phyloP scores from a whole-genome alignment of 1,140 invertebrate genomes.

The Trichonephila clavipes region DNA sequence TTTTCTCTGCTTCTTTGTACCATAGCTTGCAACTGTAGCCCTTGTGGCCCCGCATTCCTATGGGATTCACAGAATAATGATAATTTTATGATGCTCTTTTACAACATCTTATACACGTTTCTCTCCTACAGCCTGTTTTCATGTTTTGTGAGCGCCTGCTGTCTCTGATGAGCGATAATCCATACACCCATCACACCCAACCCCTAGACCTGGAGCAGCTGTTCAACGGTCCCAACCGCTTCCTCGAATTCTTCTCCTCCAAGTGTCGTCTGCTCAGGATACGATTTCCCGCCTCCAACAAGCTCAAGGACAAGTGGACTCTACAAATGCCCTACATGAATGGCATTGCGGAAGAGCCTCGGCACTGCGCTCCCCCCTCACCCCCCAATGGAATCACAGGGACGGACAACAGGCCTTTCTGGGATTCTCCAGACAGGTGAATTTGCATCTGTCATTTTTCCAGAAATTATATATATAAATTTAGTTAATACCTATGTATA shows the following conservation, averaged over 20 bases:
- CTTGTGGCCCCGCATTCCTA: no score
- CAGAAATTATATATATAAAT: no score
- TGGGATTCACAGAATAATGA: no score
- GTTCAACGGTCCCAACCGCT: constrained; percentile 47
- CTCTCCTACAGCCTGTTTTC: constrained; percentile 45
- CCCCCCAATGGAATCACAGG: constrained; percentile 54
- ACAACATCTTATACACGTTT: no score
- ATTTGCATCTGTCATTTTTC: not conserved
- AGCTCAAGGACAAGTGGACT: constrained; percentile 38
- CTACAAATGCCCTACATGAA: constrained; percentile 63
- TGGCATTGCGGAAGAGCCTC: constrained; percentile 59
- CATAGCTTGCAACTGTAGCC: no score
- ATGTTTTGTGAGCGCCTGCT: constrained; percentile 69
- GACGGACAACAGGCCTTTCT: constrained; percentile 41
- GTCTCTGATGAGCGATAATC: constrained; percentile 55
- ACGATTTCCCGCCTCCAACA: not conserved
- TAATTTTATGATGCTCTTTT: no score
- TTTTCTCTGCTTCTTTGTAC: no score
- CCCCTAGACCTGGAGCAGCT: constrained; percentile 38
- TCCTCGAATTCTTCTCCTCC: constrained; percentile 60
- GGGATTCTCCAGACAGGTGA: constrained; percentile 70
- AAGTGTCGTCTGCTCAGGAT: constrained; percentile 48
- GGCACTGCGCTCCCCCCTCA: constrained; percentile 53
- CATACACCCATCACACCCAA: not conserved
- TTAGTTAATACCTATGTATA: no score